Conservation (phyloP, 1,140 invertebrate species). For the Bombus affinis region DNA sequence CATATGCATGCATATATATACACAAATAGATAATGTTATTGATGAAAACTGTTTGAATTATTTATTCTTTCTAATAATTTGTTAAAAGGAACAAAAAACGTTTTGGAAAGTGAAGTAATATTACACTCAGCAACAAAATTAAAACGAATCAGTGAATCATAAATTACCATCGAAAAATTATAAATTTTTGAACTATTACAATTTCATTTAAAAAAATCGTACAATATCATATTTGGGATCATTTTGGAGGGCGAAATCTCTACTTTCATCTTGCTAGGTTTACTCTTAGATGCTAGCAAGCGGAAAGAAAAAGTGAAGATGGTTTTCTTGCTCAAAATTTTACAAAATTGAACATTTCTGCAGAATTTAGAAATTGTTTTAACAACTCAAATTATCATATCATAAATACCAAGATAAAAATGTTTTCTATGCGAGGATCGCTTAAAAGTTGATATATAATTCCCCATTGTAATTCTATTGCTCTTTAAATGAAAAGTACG, state of each 20-base stretch:
- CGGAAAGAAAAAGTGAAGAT: background rate
- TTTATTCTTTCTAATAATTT: too few species aligned
- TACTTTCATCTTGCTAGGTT: background rate
- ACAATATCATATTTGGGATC: background rate
- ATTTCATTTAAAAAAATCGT: background rate
- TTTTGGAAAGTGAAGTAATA: too few species aligned
- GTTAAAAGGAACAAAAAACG: too few species aligned
- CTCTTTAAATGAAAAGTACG: background rate
- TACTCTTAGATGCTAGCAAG: too few species aligned
- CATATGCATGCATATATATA: too few species aligned
- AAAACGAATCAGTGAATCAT: background rate
- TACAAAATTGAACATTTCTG: background rate
- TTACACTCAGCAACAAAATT: background rate
- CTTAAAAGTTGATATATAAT: too few species aligned
- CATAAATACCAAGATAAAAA: background rate
- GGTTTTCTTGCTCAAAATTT: background rate
- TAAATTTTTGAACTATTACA: background rate
- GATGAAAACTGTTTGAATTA: too few species aligned
- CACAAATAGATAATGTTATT: too few species aligned
- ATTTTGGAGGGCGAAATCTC: background rate
- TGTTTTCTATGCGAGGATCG: background rate
- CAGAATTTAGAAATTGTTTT: background rate
- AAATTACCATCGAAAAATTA: background rate
- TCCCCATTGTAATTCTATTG: background rate
- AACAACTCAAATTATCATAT: background rate